A percentile compares a stretch with the other conserved stretches of the same genome.
Conservation (phyloP, 2,113 vertebrate species). For the Patagioenas fasciata region DNA sequence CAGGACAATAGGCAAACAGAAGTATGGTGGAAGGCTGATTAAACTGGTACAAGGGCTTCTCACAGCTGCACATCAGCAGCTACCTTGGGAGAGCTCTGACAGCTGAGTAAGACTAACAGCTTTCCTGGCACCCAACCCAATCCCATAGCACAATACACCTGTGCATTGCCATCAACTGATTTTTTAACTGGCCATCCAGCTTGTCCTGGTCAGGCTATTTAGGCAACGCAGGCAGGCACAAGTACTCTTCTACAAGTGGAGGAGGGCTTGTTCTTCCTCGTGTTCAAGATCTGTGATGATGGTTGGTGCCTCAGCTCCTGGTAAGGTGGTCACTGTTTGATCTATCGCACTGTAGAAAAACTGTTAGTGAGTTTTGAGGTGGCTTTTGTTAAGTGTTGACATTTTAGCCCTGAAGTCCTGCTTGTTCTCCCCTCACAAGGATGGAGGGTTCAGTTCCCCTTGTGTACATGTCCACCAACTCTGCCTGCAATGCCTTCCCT, state of each 20-base stretch:
- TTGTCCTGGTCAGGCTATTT: not conserved
- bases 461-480: fast-evolving
- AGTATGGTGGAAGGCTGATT: not conserved
- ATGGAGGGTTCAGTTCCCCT: not conserved
- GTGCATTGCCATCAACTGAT: not conserved
- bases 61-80: not conserved
- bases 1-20: not conserved
- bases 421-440: not conserved
- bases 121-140: not conserved
- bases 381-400: not conserved
- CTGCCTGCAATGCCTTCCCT: not conserved
- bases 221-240: fast-evolving
- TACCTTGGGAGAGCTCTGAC: not conserved
- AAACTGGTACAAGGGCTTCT: not conserved
- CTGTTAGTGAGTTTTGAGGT: not conserved
- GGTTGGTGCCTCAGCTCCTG: fast-evolving
- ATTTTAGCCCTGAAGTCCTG: not conserved
- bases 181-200: not conserved
- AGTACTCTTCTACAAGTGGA: fast-evolving
- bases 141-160: not conserved
- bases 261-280: fast-evolving
- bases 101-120: not conserved
- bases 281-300: fast-evolving
- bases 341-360: not conserved
- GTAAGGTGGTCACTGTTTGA: not conserved